Base-by-base conservation (phyloP, 1,140 invertebrate genomes). In the Drosophila rhopaloa region DNA sequence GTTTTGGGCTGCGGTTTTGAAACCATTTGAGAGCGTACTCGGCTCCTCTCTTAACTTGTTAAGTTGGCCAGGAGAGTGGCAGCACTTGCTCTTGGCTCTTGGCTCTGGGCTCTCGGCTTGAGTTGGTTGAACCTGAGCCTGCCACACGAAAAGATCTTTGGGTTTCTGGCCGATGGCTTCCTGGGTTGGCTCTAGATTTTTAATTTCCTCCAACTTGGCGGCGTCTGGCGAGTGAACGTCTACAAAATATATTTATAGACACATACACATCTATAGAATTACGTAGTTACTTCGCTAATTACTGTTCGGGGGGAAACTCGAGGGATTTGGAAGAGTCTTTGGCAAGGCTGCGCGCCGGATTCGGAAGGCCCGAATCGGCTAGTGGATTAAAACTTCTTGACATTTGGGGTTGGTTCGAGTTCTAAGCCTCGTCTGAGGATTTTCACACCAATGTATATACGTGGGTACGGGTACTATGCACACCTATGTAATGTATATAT, bases 1-100 rank as follows among this genome's bases (percentile, higher is more conserved):
- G 79, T 57, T 59, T 79, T 53, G 53, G 51, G 53, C 70, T 88
- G 82, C 63, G 83, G 82, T 88, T 79, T 85, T 79, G 82, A 86
- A 86, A 86, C 82, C 82, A 79, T 76, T 55, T 70, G 70, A 76
- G 79, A 83, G 83, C 82, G 66, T 51, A 51, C 51, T 29, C 29
- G 9, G 37, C 57, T 57, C 35, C 55, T 66, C 58, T 57, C 46
- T 70, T 27, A 51, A 16, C 2, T 32, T 32, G 48, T n/a, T 14
- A 6, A 54, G 10, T 38, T 62, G 51, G 50, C 56, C 51, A 60
- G 51, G 27, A 55, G 40, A 57, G 44, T 41, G 11, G 40, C 35
- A 24, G 43, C 41, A 53, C 37, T 63, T 24, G 44, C 38, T 60
- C 48, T 46, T 40, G 51, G 27, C 53, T 59, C 32, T 24, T 24